phyloP scores from a whole-genome alignment of 1,140 invertebrate species.

The Aphelenchoides fujianensis region DNA sequence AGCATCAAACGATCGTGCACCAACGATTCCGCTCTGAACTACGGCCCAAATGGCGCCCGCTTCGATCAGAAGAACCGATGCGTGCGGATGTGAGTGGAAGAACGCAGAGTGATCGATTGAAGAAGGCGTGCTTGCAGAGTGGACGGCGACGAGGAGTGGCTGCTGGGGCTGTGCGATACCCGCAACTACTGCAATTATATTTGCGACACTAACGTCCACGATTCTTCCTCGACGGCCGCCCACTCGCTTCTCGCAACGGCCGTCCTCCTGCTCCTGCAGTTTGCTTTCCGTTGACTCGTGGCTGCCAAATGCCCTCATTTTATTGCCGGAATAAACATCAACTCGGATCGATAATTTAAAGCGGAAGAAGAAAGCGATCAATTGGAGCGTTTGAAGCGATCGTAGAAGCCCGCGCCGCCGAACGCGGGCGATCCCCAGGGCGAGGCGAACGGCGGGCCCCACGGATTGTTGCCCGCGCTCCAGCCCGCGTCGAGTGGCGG shows the following conservation, averaged over 20 bases:
- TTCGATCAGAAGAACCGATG: constrained; percentile 1
- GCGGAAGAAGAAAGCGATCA: too few species aligned
- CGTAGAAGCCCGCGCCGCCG: too few species aligned
- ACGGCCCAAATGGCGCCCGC: not conserved
- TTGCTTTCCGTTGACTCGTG: too few species aligned
- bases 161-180: not conserved
- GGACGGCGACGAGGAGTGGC: not conserved
- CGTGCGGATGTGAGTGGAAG: not conserved
- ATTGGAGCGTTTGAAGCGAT: too few species aligned
- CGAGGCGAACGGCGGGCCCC: too few species aligned
- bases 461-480: too few species aligned
- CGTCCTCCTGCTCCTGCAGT: too few species aligned
- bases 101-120: not conserved
- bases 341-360: too few species aligned
- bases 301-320: too few species aligned
- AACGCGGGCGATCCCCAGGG: constrained; percentile 3
- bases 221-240: not conserved
- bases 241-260: too few species aligned
- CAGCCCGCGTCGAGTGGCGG: too few species aligned
- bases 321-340: too few species aligned
- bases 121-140: not conserved
- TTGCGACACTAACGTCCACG: not conserved
- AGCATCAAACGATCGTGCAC: constrained; percentile 8
- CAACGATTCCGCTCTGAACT: not conserved
- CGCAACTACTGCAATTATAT: constrained; percentile 1